phyloP scores from a whole-genome alignment of 1,140 invertebrate species.

The Aleiodes sp. region DNA sequence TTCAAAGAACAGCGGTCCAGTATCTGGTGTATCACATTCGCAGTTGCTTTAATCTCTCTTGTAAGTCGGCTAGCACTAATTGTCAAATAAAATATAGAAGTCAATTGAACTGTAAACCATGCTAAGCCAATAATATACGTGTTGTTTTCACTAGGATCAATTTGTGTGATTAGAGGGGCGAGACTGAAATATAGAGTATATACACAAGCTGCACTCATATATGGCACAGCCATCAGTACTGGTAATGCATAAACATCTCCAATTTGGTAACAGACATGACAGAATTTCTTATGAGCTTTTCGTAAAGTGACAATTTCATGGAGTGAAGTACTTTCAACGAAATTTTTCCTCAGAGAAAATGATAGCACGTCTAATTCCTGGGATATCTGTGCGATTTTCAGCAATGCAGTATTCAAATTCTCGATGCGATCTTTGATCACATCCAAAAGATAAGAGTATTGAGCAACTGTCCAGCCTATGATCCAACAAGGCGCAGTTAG shows the following conservation, averaged over 20 bases:
- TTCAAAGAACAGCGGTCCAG: not conserved
- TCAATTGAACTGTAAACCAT: not conserved
- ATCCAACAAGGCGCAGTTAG: not conserved
- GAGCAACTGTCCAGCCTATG: not conserved
- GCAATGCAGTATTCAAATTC: not conserved
- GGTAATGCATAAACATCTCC: not conserved
- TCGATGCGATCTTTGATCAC: not conserved
- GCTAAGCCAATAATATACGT: not conserved
- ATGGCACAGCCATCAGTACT: not conserved
- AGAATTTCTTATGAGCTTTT: not conserved
- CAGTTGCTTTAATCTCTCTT: not conserved
- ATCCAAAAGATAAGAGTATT: not conserved
- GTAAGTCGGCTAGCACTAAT: not conserved
- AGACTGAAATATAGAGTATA: not conserved
- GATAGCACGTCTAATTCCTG: not conserved
- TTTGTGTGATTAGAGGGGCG: not conserved
- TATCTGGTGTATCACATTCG: not conserved
- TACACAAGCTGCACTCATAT: not conserved
- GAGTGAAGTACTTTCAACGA: not conserved
- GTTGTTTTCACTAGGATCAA: not conserved
- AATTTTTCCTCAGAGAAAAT: not conserved
- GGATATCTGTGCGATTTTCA: not conserved
- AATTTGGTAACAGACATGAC: not conserved
- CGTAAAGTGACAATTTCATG: not conserved
- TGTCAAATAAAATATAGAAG: not conserved